Conservation (phyloP, 1,140 invertebrate species). For the Solenopsis invicta region DNA sequence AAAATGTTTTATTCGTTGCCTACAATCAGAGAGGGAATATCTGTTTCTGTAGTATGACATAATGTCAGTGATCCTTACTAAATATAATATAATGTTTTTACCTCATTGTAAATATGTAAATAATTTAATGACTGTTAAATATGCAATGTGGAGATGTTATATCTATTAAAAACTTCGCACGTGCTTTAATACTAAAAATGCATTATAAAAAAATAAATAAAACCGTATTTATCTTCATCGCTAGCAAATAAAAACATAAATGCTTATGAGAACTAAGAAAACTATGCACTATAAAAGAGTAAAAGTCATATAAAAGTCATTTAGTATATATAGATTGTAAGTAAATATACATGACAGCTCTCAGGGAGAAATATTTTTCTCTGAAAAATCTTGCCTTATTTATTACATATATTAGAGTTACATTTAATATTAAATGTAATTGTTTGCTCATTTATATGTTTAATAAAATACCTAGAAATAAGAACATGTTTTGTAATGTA, state of each 20-base stretch:
- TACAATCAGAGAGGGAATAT: not conserved
- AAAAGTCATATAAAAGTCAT: not conserved
- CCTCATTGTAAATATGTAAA: conserved; percentile 76
- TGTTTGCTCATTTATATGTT: not conserved
- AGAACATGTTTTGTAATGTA: conserved; percentile 9
- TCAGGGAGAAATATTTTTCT: conserved; percentile 13
- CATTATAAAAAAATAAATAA: conserved; percentile 11
- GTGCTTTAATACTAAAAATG: not conserved
- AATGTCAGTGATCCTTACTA: not conserved
- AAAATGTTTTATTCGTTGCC: not conserved
- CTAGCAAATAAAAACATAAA: conserved; percentile 10
- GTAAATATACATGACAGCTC: not conserved
- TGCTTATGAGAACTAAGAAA: not conserved
- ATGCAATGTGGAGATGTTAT: not conserved
- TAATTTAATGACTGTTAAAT: conserved; percentile 46
- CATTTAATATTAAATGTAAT: conserved; percentile 20
- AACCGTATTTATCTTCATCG: not conserved
- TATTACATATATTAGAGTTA: conserved; percentile 16
- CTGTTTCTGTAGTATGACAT: not conserved
- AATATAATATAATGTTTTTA: not conserved
- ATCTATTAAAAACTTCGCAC: not conserved
- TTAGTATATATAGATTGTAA: conserved; percentile 22
- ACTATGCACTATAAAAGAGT: not conserved
- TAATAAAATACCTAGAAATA: conserved; percentile 40
- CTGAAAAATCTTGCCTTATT: conserved; percentile 58